A percentile compares a stretch with the other conserved stretches of the same genome.
Evolutionary conservation across 2,797 vertebrate genomes (phyloP).

Genomic region (Falco biarmicus): DNA sequence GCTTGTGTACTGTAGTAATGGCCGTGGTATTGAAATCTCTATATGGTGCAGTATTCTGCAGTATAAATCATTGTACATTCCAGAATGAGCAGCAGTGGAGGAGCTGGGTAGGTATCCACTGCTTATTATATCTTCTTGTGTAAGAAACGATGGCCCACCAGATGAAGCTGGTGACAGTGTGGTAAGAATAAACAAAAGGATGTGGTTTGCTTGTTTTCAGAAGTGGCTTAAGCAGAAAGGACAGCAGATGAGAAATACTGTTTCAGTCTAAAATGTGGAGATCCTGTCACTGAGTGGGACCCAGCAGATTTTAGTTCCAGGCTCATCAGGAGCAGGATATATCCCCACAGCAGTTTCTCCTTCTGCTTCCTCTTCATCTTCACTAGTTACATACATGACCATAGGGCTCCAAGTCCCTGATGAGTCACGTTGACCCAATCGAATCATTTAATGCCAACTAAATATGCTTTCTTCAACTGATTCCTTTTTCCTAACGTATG

Average conservation of each 20-base stretch:
- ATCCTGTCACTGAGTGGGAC: background rate
- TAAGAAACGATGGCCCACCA: background rate
- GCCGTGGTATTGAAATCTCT: background rate
- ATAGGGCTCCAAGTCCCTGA: background rate
- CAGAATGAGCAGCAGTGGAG: background rate
- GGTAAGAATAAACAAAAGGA: background rate
- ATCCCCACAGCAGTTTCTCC: background rate
- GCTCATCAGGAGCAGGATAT: background rate
- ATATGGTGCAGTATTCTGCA: background rate
- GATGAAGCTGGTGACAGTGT: background rate
- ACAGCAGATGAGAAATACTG: background rate
- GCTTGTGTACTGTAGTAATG: background rate
- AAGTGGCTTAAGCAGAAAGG: background rate
- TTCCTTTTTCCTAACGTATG: slow-evolving; percentile 6
- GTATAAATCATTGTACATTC: background rate
- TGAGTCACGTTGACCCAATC: background rate
- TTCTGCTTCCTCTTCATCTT: background rate
- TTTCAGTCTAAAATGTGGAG: background rate
- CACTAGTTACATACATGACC: background rate
- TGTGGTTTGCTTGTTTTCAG: background rate
- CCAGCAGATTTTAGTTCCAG: background rate
- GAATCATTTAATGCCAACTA: background rate
- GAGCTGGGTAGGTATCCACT: background rate
- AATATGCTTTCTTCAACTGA: background rate
- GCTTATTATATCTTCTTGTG: background rate